Evolutionary conservation across 2,113 vertebrate species (phyloP).

Genomic region (Numida meleagris): DNA sequence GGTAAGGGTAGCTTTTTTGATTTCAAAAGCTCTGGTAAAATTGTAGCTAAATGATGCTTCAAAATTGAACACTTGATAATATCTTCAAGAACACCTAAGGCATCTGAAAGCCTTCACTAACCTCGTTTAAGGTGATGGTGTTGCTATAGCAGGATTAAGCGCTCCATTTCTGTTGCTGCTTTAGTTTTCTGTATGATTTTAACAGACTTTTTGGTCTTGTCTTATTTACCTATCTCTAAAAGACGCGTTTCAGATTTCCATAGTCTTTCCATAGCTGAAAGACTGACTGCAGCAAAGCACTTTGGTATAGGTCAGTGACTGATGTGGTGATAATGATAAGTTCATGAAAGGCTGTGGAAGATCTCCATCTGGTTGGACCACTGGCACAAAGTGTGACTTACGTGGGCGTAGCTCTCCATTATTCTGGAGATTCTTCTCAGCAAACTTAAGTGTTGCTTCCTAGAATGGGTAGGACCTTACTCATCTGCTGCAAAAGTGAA

Average conservation of each 20-base stretch:
- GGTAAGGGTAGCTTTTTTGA: background rate
- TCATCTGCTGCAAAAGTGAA: background rate
- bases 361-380: background rate
- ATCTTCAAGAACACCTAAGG: background rate
- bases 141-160: background rate
- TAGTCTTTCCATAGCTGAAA: no score
- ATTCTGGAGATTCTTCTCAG: background rate
- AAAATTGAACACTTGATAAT: constrained; percentile 50
- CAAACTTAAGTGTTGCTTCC: background rate
- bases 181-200: background rate
- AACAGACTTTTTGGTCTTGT: background rate
- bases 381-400: background rate
- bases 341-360: background rate
- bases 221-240: background rate
- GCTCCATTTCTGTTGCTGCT: background rate
- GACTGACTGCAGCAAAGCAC: background rate
- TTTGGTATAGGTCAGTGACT: background rate
- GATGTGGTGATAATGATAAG: background rate
- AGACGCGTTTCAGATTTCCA: background rate
- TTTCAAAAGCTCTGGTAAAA: background rate
- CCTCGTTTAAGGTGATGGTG: background rate
- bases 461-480: background rate
- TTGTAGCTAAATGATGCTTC: background rate
- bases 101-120: background rate
- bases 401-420: accelerated